phyloP scores from a whole-genome alignment of 2,888 invertebrate species.

The Dorcus parallelipipedus region DNA sequence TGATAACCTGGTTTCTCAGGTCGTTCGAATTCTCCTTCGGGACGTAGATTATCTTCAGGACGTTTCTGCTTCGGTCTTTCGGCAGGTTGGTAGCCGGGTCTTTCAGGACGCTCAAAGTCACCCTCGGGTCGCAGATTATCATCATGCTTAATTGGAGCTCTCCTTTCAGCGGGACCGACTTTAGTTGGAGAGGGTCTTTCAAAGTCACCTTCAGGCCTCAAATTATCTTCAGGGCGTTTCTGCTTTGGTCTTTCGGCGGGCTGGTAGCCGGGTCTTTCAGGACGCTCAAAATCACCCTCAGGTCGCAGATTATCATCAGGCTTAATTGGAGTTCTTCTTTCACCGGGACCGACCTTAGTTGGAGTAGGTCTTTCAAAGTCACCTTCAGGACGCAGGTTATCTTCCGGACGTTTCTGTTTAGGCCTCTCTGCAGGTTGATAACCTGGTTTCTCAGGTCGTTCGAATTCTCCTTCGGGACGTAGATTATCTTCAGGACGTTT shows the following conservation, averaged over 20 bases:
- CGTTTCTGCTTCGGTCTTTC: slow-evolving; percentile 47
- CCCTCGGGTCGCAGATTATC: slow-evolving; percentile 54
- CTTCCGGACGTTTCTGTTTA: slow-evolving; percentile 47
- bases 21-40: slow-evolving; percentile 48
- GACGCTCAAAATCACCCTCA: slow-evolving; percentile 51
- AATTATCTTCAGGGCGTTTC: slow-evolving; percentile 52
- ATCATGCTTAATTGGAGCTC: slow-evolving; percentile 46
- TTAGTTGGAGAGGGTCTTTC: no score
- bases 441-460: slow-evolving; percentile 43
- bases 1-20: no score
- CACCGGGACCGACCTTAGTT: slow-evolving; percentile 36
- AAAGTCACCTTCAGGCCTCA: slow-evolving; percentile 54
- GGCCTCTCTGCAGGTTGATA: slow-evolving; percentile 47
- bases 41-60: slow-evolving; percentile 38
- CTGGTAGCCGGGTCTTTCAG: slow-evolving; percentile 38
- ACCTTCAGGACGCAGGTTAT: slow-evolving; percentile 47
- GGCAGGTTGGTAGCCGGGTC: slow-evolving; percentile 50
- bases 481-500: slow-evolving; percentile 50
- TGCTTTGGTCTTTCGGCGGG: slow-evolving; percentile 48
- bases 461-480: slow-evolving; percentile 58
- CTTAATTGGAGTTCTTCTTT: slow-evolving; percentile 43
- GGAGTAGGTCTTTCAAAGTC: slow-evolving; percentile 39
- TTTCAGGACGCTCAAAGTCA: slow-evolving; percentile 52
- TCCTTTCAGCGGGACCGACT: no score
- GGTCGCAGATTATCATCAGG: slow-evolving; percentile 55